A percentile compares a stretch with the other conserved stretches of the same genome.
Evolutionary conservation across 2,113 vertebrate genomes (phyloP).

Genomic region (Calyptomena viridis): DNA sequence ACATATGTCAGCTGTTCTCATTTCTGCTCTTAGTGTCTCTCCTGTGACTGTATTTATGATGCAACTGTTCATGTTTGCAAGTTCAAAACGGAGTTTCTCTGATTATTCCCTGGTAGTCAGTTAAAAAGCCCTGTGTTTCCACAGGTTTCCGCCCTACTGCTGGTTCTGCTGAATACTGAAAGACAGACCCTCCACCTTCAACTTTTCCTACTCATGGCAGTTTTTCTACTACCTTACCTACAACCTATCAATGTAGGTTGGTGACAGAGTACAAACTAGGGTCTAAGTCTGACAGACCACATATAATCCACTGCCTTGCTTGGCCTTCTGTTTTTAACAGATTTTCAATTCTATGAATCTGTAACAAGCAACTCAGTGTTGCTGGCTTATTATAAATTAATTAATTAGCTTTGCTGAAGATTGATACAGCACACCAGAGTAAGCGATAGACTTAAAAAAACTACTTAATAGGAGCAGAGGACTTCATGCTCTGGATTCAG

Average conservation of each 20-base stretch:
- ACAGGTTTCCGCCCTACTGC: not conserved
- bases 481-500: not conserved
- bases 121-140: not conserved
- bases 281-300: not conserved
- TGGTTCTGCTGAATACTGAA: not conserved
- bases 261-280: not conserved
- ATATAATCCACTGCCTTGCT: not conserved
- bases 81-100: not conserved
- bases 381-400: not conserved
- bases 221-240: too few relatives aligned
- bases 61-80: not conserved
- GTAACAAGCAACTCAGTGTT: not conserved
- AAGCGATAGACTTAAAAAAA: not conserved
- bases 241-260: not conserved
- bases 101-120: not conserved
- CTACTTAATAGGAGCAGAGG: fast-evolving
- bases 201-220: not conserved
- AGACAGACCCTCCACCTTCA: not conserved
- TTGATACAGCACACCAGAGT: not conserved
- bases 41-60: not conserved
- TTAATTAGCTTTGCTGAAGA: not conserved
- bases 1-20: not conserved
- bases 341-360: not conserved
- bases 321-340: not conserved
- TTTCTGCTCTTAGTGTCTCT: not conserved